A percentile compares a stretch with the other conserved stretches of the same genome.
Conservation (phyloP, 2,797 vertebrate species). For the Trichosurus vulpecula region DNA sequence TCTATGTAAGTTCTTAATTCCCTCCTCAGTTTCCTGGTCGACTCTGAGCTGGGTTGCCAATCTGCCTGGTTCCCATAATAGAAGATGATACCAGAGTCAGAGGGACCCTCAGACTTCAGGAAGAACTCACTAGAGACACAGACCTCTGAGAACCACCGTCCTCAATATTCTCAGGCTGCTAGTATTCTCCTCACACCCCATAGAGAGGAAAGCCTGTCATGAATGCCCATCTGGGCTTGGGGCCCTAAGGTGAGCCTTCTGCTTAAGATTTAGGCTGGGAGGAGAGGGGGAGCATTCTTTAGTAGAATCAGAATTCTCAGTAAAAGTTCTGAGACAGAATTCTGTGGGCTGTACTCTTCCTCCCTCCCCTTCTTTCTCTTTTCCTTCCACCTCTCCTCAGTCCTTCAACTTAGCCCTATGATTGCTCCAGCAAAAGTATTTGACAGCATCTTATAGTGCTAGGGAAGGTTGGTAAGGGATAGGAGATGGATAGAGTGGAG, state of each 20-base stretch:
- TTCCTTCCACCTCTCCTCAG: neutral
- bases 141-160: neutral
- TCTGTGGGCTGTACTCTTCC: neutral
- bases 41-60: neutral
- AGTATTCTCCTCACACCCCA: neutral
- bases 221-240: neutral
- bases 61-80: neutral
- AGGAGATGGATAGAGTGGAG: neutral
- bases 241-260: neutral
- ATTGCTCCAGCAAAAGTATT: neutral
- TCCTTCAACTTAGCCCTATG: neutral
- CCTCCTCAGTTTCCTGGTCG: neutral
- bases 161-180: neutral
- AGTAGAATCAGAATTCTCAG: neutral
- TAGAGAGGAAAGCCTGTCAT: neutral
- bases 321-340: neutral
- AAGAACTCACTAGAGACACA: neutral
- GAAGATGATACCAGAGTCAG: neutral
- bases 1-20: neutral
- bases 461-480: neutral
- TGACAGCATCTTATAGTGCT: neutral
- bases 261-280: neutral
- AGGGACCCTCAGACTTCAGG: neutral
- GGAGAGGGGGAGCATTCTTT: neutral
- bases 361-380: neutral